These are phyloP conservation scores for Gonioctena quinquepunctata DNA, from an alignment of 1,140 invertebrate species.

Conservation along the genomic window DNA sequence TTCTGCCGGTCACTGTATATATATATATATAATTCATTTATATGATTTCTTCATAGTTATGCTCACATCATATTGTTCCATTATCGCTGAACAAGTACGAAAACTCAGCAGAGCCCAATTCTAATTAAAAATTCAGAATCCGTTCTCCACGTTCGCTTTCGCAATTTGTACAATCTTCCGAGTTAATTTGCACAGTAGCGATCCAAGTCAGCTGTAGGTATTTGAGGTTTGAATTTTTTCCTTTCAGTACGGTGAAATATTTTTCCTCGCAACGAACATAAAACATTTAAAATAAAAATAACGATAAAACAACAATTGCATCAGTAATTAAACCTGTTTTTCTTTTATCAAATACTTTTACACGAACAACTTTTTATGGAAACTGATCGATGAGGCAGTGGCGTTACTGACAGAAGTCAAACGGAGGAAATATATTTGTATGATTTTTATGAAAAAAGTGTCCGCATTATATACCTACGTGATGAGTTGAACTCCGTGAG, in stretches of 20 bases:
- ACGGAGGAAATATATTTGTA: background rate
- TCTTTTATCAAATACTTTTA: slow-evolving; percentile 21
- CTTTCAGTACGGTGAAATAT: slow-evolving; percentile 9
- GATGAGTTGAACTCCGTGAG: too few relatives aligned
- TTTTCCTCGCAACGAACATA: slow-evolving; percentile 17
- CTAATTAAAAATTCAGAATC: background rate
- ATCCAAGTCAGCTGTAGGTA: slow-evolving; percentile 6
- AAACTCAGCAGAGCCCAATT: too few relatives aligned
- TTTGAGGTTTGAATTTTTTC: slow-evolving; percentile 9
- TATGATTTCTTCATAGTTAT: too few relatives aligned
- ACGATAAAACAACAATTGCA: slow-evolving; percentile 21
- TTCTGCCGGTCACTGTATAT: too few relatives aligned
- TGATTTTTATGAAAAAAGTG: background rate
- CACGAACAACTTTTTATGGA: slow-evolving; percentile 12
- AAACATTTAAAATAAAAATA: slow-evolving; percentile 22
- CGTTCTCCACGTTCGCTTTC: background rate
- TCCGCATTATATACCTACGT: too few relatives aligned
- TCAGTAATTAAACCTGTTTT: slow-evolving; percentile 20
- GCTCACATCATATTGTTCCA: too few relatives aligned
- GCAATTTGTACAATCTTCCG: background rate
- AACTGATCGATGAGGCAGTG: slow-evolving; percentile 7
- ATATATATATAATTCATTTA: too few relatives aligned
- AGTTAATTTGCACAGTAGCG: background rate
- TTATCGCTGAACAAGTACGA: too few relatives aligned
- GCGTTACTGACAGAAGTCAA: background rate